Conservation (phyloP, 2,888 invertebrate genomes). For the Nomada hirtipes region DNA sequence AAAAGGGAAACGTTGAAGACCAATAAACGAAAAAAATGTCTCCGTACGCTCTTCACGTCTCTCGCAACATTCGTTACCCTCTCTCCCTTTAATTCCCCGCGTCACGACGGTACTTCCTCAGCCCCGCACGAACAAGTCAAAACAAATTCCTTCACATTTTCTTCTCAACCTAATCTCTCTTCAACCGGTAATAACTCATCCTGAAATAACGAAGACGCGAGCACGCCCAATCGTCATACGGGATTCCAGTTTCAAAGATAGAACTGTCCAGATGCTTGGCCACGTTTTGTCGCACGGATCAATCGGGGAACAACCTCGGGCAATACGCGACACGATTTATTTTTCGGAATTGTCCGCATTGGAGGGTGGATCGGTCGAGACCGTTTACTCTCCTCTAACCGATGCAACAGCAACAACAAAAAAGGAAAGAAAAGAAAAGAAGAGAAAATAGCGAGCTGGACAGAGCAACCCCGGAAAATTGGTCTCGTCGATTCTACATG, state of each 20-base stretch:
- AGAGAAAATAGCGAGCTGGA: constrained; percentile 1
- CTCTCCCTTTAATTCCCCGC: too few relatives aligned
- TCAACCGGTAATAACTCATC: neutral
- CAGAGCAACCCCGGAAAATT: constrained; percentile 64
- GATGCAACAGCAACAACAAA: constrained; percentile 1
- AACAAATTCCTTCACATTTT: too few relatives aligned
- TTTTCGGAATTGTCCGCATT: constrained; percentile 30
- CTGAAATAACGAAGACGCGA: neutral
- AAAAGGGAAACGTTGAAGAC: too few relatives aligned
- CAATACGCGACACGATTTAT: constrained; percentile 48
- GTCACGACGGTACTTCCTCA: too few relatives aligned
- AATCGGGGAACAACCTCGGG: constrained; percentile 48
- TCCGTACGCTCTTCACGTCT: too few relatives aligned
- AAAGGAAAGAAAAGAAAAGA: neutral
- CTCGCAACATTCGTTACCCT: too few relatives aligned
- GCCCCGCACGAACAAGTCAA: too few relatives aligned
- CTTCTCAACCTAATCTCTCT: too few relatives aligned
- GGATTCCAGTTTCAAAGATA: constrained; percentile 43
- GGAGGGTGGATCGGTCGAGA: neutral
- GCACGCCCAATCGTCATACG: constrained; percentile 16
- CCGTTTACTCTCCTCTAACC: constrained; percentile 16
- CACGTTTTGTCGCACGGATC: constrained; percentile 46
- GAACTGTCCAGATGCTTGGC: constrained; percentile 62
- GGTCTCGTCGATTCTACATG: constrained; percentile 67
- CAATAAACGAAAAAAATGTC: too few relatives aligned